Base-by-base conservation (phyloP, 2,888 invertebrate species). In the Zaprionus obscuricornis region DNA sequence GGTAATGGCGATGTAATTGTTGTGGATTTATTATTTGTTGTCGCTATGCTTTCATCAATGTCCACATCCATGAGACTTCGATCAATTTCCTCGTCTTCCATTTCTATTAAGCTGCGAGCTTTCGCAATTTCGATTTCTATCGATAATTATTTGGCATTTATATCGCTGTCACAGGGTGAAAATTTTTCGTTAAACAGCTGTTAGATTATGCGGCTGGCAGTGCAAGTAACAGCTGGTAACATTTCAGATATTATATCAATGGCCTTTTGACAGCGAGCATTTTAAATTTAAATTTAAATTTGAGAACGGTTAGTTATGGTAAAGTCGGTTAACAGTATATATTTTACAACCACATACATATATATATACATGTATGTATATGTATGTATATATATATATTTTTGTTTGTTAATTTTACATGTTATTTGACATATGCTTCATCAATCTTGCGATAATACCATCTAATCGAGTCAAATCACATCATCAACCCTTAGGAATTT, bases 41-140 rank as follows among this genome's bases (percentile, higher is more conserved):
- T 56, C n/a, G 37, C 27, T 8, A 64, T 6, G 50, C 47, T 66
- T 18, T 47, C 72, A 7, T 83, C 76, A 11, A 79, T 34, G 57
- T 88, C 85, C 1, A 87, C 20, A 65, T 85, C 84, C 74, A 82
- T 75, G 0, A 87, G 69, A 27, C 87, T 86, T 6, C 75, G 58
- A 56, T 89, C 93, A 89, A 96, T 96, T 52, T 94, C 93, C 20
- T 93, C 93, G 54, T 87, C 86, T 13, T 76, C 78, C 92, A 77
- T 92, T 13, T 90, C 73, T 65, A 91, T 89, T 17, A 87, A 64
- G 18, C 82, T 85, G 40, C 84, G 73, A 11, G 84, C 69, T 34
- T 83, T 84, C 8, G 81, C n/a, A n/a, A 26, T 46, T 59, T 57
- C 67, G 67, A 51, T 55, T 4, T 3, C 2, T 37, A 26, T 59